Evolutionary conservation across 1,140 invertebrate species (phyloP).

Genomic region (Formica selysi): DNA sequence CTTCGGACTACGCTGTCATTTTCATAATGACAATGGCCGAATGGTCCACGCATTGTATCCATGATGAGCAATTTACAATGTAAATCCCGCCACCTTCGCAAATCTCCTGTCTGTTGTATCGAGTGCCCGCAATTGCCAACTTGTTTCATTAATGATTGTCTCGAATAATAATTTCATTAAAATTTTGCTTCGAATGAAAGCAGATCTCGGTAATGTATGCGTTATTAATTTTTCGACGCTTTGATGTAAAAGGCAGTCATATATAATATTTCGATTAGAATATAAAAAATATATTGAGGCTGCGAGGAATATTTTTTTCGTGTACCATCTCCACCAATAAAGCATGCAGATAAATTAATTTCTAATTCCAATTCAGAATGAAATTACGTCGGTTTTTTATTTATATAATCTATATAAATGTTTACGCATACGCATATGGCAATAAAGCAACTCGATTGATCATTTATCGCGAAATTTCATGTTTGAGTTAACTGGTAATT

Average conservation of each 20-base stretch:
- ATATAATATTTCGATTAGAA: background rate
- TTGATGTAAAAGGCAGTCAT: background rate
- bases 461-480: slow-evolving; percentile 12
- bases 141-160: slow-evolving; percentile 40
- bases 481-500: background rate
- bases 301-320: no score
- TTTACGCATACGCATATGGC: background rate
- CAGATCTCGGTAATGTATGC: background rate
- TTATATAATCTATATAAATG: background rate
- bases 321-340: no score
- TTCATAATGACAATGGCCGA: slow-evolving; percentile 79
- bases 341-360: no score
- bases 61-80: slow-evolving; percentile 73
- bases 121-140: background rate
- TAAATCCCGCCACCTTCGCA: slow-evolving; percentile 73
- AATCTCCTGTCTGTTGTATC: slow-evolving; percentile 64
- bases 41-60: slow-evolving; percentile 71
- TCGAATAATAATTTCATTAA: slow-evolving; percentile 51
- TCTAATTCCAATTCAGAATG: background rate
- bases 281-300: no score
- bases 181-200: background rate
- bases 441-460: slow-evolving; percentile 62
- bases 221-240: background rate
- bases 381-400: slow-evolving; percentile 50
- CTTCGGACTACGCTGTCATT: slow-evolving; percentile 75